These are phyloP conservation scores for Trialeurodes vaporariorum DNA, from an alignment of 1,140 invertebrate species.

Conservation along the genomic window DNA sequence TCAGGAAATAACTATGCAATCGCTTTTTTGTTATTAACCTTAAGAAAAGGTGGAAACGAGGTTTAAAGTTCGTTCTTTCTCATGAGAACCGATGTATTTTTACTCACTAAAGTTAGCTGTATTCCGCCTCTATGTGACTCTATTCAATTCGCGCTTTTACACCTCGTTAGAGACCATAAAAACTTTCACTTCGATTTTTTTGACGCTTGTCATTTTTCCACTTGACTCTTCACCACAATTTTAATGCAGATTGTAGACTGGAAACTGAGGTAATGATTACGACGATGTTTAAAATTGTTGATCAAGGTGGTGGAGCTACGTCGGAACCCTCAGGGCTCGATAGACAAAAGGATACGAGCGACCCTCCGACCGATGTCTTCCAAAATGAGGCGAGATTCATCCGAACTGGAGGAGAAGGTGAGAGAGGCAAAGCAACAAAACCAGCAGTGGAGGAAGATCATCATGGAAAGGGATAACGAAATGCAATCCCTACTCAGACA, in stretches of 20 bases:
- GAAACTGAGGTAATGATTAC: too few relatives aligned
- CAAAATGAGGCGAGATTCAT: conserved; percentile 54
- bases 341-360: conserved; percentile 64
- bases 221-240: too few relatives aligned
- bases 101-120: too few relatives aligned
- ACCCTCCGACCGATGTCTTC: conserved; percentile 58
- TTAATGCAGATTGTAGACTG: too few relatives aligned
- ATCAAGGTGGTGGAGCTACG: conserved; percentile 65
- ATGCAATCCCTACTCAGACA: conserved; percentile 43
- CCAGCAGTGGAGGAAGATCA: conserved; percentile 59
- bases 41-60: too few relatives aligned
- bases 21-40: too few relatives aligned
- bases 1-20: too few relatives aligned
- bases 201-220: not conserved
- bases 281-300: too few relatives aligned
- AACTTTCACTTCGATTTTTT: not conserved
- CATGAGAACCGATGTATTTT: too few relatives aligned
- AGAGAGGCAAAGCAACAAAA: conserved; percentile 65
- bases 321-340: conserved; percentile 71
- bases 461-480: conserved; percentile 67
- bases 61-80: too few relatives aligned
- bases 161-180: not conserved
- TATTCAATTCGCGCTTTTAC: not conserved
- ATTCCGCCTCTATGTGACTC: too few relatives aligned
- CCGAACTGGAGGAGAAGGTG: conserved; percentile 62